phyloP scores from a whole-genome alignment of 2,113 vertebrate species.

The Pristiophorus japonicus region DNA sequence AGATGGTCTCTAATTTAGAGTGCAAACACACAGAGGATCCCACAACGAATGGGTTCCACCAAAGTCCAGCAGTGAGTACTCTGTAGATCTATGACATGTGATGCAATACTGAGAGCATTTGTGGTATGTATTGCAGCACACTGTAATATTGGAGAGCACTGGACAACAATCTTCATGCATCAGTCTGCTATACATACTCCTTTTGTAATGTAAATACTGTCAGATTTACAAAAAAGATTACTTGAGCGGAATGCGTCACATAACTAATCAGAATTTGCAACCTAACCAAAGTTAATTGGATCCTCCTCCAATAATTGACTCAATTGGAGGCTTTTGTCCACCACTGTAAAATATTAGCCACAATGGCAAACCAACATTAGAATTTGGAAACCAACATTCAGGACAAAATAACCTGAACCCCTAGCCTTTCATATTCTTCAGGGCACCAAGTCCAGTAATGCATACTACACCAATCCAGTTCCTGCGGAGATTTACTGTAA shows the following conservation, averaged over 20 bases:
- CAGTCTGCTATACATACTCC: background rate
- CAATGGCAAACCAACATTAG: background rate
- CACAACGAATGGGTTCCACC: background rate
- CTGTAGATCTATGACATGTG: background rate
- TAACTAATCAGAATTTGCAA: background rate
- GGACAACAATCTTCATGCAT: background rate
- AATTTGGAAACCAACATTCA: slow-evolving; percentile 2
- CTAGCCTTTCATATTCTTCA: background rate
- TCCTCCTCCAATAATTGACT: background rate
- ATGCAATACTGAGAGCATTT: background rate
- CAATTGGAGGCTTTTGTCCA: background rate
- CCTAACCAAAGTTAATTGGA: background rate
- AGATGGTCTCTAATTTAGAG: background rate
- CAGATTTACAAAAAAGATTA: background rate
- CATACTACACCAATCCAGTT: background rate
- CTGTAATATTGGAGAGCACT: background rate
- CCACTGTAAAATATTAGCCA: background rate
- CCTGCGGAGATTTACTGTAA: background rate
- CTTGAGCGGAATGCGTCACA: background rate
- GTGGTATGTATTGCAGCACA: background rate
- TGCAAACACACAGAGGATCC: background rate
- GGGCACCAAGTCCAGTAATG: background rate
- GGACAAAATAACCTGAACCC: background rate
- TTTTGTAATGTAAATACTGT: background rate
- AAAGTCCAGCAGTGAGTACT: background rate